Base-by-base conservation (phyloP, 2,113 vertebrate genomes). In the Forbesichthys agassizii region DNA sequence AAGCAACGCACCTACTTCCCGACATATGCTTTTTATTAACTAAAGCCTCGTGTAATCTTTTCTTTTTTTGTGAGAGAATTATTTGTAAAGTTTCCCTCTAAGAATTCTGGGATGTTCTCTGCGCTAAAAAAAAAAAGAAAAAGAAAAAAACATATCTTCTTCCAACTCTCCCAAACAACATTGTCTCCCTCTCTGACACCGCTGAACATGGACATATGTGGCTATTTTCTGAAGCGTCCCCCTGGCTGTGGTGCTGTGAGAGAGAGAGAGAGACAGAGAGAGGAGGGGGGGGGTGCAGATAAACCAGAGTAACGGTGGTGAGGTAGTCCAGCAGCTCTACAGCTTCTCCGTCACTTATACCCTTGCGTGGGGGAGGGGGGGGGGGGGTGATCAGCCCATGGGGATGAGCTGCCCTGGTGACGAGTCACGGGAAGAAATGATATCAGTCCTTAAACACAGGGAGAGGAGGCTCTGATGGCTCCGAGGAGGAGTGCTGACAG, bases 371-470 rank as follows among this genome's bases (percentile, higher is more conserved):
- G 8, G 18, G 56, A 12, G 52, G 14, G 3, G 52, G 12, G 11
- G 18, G n/a, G 56, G 8, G 56, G 56, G 11, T 9, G 7, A 10
- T 20, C 10, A 20, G 11, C 61, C 51, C 53, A 0, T 0, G 75
- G 71, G 79, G 74, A 6, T 56, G 79, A 84, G 76, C 68, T 46
- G 59, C 66, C 61, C 70, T 1, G 68, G 53, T 52, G 80, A 84
- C 79, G 77, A 75, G 68, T 69, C 14, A 33, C 69, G 1, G 60
- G 20, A 68, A 84, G 73, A 83, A 75, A 81, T 84, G 86, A 85
- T 85, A 87, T 90, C 86, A 67, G 79, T 61, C 67, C 75, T 78
- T 81, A 86, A 89, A 84, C 82, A 77, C 63, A 61, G 55, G 56
- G 76, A 73, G 79, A 68, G 67, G 79, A 83, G 73, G 76, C 77